A percentile compares a stretch with the other conserved stretches of the same genome.
These are phyloP conservation scores for Lordiphosa andalusiaca DNA, from an alignment of 2,888 invertebrate genomes.

Conservation along the genomic window DNA sequence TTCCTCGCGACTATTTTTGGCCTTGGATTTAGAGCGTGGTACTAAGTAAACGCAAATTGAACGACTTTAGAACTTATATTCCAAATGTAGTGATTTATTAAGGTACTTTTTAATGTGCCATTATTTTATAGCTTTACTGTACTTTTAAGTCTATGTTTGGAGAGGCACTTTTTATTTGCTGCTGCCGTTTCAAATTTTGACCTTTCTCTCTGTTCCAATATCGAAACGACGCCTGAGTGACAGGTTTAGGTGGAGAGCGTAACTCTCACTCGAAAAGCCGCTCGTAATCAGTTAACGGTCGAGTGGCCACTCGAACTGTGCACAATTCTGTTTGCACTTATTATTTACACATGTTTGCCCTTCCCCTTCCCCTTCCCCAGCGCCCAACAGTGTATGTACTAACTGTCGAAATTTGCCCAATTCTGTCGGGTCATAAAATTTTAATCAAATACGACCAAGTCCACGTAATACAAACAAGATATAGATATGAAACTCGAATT, in stretches of 20 bases:
- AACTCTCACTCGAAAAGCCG: conserved; percentile 7
- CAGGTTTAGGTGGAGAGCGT: conserved; percentile 19
- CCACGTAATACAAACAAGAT: conserved; percentile 2
- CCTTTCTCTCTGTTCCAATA: too few relatives aligned
- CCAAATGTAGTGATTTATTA: too few relatives aligned
- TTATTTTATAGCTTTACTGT: too few relatives aligned
- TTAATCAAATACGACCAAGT: conserved; percentile 3
- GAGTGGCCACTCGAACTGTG: conserved; percentile 27
- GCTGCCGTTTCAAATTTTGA: too few relatives aligned
- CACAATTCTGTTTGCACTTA: conserved; percentile 45
- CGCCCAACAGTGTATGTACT: conserved; percentile 5
- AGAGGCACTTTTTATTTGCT: too few relatives aligned
- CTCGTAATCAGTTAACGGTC: conserved; percentile 26
- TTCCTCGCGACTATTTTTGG: too few relatives aligned
- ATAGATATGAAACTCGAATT: conserved; percentile 35
- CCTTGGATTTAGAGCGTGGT: too few relatives aligned
- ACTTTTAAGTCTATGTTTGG: too few relatives aligned
- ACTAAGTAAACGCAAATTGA: too few relatives aligned
- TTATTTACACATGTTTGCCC: conserved; percentile 54
- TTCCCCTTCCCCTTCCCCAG: conserved; percentile 12
- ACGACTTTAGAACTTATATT: too few relatives aligned
- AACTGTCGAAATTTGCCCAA: conserved; percentile 31
- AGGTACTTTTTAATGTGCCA: too few relatives aligned
- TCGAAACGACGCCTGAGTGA: background rate
- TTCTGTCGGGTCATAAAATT: conserved; percentile 3